Base-by-base conservation (phyloP, 53 echinoderm and acorn worm species). In the Echinarachnius parma region DNA sequence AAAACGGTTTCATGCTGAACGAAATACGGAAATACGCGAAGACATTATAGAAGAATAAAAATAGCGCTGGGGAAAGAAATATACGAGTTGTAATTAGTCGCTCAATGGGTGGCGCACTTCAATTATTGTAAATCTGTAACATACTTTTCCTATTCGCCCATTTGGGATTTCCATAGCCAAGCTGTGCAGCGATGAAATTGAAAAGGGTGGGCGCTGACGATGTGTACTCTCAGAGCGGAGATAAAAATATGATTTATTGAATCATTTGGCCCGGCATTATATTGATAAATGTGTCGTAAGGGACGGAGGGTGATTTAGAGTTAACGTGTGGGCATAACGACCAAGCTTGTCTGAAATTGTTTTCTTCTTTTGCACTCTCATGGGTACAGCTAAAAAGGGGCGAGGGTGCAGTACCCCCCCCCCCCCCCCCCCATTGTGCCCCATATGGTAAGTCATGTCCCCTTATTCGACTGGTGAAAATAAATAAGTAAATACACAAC, bases 161-260 rank as follows among this genome's bases (percentile, higher is more conserved):
- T 11, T 18, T 14, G 3, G 21, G 23, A 23, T 25, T 37, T 65
- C 39, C 47, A 4, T n/a, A 14, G 62, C 29, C 11, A 4, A 27
- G 29, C 46, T 29, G 15, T 20, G 57, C 36, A 18, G 26, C 15
- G 34, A 14, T 72, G 36, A 72, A 56, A 25, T 37, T 24, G 55
- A 72, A 56, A 56, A 54, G 52, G 27, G 27, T 32, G 57, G 42
- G 28, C 39, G 33, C 56, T 57, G 57, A 55, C 35, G 34, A 33
- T 11, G 37, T 23, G 57, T 37, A 45, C 35, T 72, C 74, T 72
- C 74, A 16, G 56, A 72, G 57, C 55, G 74, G 15, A 72, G 57
- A 72, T 72, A 72, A 72, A n/a, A 56, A 72, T 56, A 72, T 72
- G 74, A 72, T 72, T 72, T 72, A 72, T 72, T 34, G 74, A 72